These are phyloP conservation scores for Argyresthia albistria DNA, from an alignment of 2,888 invertebrate species.

Conservation along the genomic window DNA sequence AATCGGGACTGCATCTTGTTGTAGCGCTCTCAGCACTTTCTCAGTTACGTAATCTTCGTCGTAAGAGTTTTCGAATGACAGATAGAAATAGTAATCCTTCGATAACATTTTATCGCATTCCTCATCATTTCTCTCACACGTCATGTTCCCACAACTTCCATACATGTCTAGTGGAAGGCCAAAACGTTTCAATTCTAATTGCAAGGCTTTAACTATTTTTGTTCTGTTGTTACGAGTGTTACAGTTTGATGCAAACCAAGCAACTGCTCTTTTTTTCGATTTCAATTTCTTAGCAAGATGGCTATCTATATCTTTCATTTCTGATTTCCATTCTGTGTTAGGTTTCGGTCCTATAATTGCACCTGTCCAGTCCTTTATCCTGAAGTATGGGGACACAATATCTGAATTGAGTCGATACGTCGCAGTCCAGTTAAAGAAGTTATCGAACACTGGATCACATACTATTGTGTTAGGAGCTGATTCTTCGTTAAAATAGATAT, in stretches of 20 bases:
- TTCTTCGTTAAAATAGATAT: constrained; percentile 51
- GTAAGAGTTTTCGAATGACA: constrained; percentile 81
- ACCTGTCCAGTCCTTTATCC: constrained; percentile 30
- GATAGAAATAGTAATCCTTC: constrained; percentile 79
- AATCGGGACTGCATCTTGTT: constrained; percentile 76
- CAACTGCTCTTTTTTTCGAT: constrained; percentile 47
- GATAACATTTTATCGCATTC: constrained; percentile 45
- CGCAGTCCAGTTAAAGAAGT: constrained; percentile 56
- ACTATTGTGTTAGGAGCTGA: constrained; percentile 49
- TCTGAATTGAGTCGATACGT: constrained; percentile 57
- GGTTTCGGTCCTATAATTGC: constrained; percentile 39
- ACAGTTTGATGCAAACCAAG: constrained; percentile 62
- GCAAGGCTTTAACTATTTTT: constrained; percentile 25
- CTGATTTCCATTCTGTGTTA: constrained; percentile 28
- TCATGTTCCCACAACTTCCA: constrained; percentile 59
- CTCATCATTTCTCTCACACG: constrained; percentile 27
- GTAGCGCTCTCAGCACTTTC: constrained; percentile 74
- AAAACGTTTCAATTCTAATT: constrained; percentile 25
- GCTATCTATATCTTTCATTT: constrained; percentile 17
- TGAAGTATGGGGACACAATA: constrained; percentile 41
- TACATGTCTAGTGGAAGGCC: constrained; percentile 60
- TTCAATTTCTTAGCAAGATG: constrained; percentile 21
- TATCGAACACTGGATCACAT: constrained; percentile 33
- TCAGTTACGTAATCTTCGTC: constrained; percentile 67
- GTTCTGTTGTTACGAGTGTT: constrained; percentile 31